phyloP scores from a whole-genome alignment of 2,888 invertebrate genomes.

The Hofmannophila pseudospretella region DNA sequence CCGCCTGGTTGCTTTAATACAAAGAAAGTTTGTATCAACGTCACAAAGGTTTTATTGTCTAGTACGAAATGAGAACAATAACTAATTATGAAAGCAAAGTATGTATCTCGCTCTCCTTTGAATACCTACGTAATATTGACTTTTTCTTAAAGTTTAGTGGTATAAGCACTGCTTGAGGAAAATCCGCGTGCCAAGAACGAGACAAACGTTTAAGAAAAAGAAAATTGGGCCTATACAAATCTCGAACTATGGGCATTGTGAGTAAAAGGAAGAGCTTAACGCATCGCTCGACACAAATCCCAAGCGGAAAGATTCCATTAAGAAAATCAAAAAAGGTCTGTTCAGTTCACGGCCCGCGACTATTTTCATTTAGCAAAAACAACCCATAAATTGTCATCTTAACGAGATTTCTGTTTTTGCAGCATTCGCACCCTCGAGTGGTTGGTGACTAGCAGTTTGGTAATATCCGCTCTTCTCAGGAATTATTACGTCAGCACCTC shows the following conservation, averaged over 20 bases:
- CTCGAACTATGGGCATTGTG: conserved; percentile 42
- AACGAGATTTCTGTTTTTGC: conserved; percentile 77
- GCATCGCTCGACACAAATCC: conserved; percentile 70
- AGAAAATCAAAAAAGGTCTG: conserved; percentile 77
- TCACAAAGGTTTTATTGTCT: conserved; percentile 46
- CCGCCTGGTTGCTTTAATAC: conserved; percentile 64
- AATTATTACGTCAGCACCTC: conserved; percentile 48
- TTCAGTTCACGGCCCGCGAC: conserved; percentile 68
- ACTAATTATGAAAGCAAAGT: conserved; percentile 25
- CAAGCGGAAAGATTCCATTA: conserved; percentile 76
- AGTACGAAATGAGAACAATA: conserved; percentile 36
- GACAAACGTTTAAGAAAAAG: conserved; percentile 20
- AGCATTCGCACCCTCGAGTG: conserved; percentile 65
- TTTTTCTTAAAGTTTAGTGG: conserved; percentile 10
- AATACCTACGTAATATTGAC: background rate
- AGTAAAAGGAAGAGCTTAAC: conserved; percentile 58
- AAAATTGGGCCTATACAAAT: conserved; percentile 39
- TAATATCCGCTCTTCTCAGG: conserved; percentile 36
- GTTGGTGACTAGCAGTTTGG: conserved; percentile 49
- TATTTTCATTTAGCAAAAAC: conserved; percentile 79
- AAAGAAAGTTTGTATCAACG: conserved; percentile 68
- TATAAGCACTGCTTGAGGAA: conserved; percentile 19
- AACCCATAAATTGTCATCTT: conserved; percentile 79
- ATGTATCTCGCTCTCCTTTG: conserved; percentile 14
- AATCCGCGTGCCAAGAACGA: conserved; percentile 17